Evolutionary conservation across 2,113 vertebrate species (phyloP), one percentile per base, ranked within the genome.

Genomic region (Atrichornis clamosus): DNA sequence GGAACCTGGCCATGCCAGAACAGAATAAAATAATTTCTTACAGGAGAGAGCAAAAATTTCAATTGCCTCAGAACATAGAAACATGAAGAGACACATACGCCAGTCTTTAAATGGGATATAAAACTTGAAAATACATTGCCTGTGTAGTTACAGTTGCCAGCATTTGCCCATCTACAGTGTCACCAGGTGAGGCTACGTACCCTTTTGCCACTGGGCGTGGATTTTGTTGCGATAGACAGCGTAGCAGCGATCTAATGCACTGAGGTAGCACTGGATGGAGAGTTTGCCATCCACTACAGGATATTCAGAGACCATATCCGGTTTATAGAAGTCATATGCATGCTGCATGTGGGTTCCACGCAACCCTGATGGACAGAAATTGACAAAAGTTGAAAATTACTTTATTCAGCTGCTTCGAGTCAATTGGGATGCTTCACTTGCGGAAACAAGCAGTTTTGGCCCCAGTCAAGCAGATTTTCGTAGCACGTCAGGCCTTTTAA

Each of bases 271-370:
- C 95, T 99, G 98, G 62, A 99, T 99, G 15, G 99, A 99, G 13
- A 99, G 97, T 77, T 99, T 99, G 18, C 99, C 99, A 44, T 99
- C 99, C 50, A 99, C 99, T 30, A 99, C 97, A 2, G 99, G 99
- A 60, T 99, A 99, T 68, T 99, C 99, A 1, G 99, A 99, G 67
- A 99, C 97, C 98, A 99, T 98, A 85, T 99, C 99, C 12, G 99
- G 99, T 76, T 99, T 99, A 91, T 99, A 99, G 92, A 99, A 99
- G 97, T 99, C 99, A 65, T 99, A 99, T 0, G 98, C 99, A 9
- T 99, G 99, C 89, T 99, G 99, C 99, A 99, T 99, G 72, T 99
- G 99, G 41, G 99, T 99, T 69, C 99, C 99, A 75, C 99, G 98
- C 82, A 99, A 95, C 52, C 99, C 99, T 99, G 82, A 16, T 3